Conservation (phyloP, 2,113 vertebrate species). For the Lepisosteus oculatus region DNA sequence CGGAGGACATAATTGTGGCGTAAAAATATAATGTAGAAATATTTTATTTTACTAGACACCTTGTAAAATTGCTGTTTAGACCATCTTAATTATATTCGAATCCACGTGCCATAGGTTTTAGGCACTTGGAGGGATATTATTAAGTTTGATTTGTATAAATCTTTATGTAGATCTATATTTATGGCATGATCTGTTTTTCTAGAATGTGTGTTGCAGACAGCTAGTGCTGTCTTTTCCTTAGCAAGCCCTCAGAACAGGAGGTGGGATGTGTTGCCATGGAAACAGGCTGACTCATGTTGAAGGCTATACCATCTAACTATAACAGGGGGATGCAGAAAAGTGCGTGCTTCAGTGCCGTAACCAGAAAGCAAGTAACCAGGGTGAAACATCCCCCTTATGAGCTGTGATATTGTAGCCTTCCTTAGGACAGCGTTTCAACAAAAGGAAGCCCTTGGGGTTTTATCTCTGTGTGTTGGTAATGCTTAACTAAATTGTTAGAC, state of each 20-base stretch:
- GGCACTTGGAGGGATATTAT: no score
- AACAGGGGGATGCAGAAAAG: conserved; percentile 51
- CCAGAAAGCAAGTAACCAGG: conserved; percentile 15
- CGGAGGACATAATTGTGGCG: no score
- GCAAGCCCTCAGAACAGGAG: conserved; percentile 36
- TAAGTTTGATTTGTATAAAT: no score
- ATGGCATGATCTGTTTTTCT: not conserved
- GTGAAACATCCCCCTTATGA: conserved; percentile 39
- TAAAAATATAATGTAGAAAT: no score
- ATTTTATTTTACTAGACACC: no score
- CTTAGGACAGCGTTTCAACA: conserved; percentile 22
- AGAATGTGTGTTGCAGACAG: conserved; percentile 32
- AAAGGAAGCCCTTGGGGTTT: no score
- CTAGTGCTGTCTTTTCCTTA: conserved; percentile 24
- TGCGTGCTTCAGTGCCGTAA: conserved; percentile 23
- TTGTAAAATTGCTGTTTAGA: no score
- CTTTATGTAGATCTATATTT: no score
- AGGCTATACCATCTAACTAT: conserved; percentile 58
- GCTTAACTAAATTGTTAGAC: no score
- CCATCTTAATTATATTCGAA: no score
- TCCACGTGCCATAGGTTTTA: no score
- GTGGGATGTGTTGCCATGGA: conserved; percentile 66
- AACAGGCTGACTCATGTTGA: conserved; percentile 69
- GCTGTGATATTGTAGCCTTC: conserved; percentile 20
- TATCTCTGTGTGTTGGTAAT: no score